Base-by-base conservation (phyloP, 2,888 invertebrate genomes). In the Esperia sulphurella region DNA sequence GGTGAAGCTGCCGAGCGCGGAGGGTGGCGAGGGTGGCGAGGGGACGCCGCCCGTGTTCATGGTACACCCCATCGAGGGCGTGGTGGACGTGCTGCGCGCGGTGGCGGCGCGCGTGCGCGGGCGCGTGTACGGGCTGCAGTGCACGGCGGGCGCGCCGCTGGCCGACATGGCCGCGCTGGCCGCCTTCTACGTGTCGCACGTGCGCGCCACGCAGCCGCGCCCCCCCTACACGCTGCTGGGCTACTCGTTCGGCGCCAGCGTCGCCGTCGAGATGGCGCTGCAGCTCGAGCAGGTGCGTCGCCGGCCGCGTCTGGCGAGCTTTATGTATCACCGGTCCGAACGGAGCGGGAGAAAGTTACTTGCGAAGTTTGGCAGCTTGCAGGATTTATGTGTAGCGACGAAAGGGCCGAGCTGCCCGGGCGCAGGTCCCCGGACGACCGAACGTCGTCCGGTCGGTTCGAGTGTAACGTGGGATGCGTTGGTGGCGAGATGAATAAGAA, bases 211-310 rank as follows among this genome's bases (percentile, higher is more conserved):
- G 42, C 97, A 97, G 84, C 92, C 94, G 8, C 82, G 90, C 50
- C 96, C 97, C 54, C 97, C 98, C 3, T 98, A 97, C 90, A 92
- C 94, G 45, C 87, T 99, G 56, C 93, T 96, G 41, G 99, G 98
- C 1, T 99, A 99, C 86, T 99, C 98, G 0, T 98, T 96, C 82
- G 99, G 99, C 54, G 96, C 97, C 39, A 94, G 95, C 62, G 95
- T 99, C 33, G 98, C 97, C 13, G 96, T 97, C 78, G 98, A 98
- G 90, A 98, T 99, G 94, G 96, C 96, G 28, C 85, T 95, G 31
- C 95, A 96, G 75, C 87, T 98, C 47, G 96, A 97, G 74, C 84
- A 90, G 58, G 85, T 83, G 39, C 45, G 3, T 6, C 10, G 3
- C 43, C 35, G 6, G 43, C 35, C 35, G 12, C n/a, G 6, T n/a